These are phyloP conservation scores for Capreolus pygargus DNA, from an alignment of 2,113 vertebrate species.

Conservation along the genomic window DNA sequence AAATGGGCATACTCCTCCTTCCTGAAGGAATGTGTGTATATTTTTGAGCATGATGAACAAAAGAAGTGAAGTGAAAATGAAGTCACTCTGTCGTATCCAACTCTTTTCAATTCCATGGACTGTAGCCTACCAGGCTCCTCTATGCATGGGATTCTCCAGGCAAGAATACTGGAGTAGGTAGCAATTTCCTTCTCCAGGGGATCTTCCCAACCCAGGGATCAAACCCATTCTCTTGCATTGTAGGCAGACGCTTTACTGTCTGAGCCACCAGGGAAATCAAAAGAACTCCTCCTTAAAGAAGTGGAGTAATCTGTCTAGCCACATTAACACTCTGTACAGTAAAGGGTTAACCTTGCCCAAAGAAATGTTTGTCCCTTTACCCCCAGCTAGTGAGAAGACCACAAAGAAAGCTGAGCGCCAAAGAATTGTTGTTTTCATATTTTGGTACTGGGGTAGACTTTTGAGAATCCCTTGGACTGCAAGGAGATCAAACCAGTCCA, in stretches of 20 bases:
- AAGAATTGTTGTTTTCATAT: not conserved
- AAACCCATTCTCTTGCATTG: no score
- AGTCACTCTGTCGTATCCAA: no score
- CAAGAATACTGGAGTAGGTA: no score
- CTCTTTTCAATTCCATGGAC: no score
- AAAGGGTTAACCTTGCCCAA: not conserved
- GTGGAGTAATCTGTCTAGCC: not conserved
- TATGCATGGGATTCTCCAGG: no score
- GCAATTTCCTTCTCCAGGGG: no score
- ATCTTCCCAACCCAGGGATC: no score
- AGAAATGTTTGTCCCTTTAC: not conserved
- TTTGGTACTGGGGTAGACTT: not conserved
- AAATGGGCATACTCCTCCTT: not conserved
- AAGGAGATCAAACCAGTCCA: not conserved
- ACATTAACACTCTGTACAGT: not conserved
- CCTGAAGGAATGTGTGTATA: not conserved
- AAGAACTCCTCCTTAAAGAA: not conserved
- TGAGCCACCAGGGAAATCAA: no score
- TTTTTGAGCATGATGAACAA: not conserved
- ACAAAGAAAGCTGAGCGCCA: not conserved
- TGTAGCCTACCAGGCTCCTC: no score
- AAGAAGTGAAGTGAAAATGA: not conserved
- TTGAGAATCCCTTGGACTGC: not conserved
- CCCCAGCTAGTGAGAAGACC: not conserved
- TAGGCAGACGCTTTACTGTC: no score